These are phyloP conservation scores for Palythoa heliodiscus DNA, from an alignment of 92 coral and sea anemone species.

Conservation along the genomic window DNA sequence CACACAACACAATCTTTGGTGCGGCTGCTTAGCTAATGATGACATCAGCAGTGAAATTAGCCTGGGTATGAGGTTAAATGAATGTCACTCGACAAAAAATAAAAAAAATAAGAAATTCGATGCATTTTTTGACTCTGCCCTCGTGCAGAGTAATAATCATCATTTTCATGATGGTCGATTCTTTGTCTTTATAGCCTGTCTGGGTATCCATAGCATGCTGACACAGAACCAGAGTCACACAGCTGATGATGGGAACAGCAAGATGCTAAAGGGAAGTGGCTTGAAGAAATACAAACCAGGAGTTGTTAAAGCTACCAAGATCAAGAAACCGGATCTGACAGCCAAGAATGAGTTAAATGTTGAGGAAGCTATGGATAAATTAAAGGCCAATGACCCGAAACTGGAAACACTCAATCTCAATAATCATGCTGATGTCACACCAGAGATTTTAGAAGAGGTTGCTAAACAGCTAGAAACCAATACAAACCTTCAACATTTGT, in stretches of 20 bases:
- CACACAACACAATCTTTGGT: too few species aligned
- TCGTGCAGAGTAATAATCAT: background rate
- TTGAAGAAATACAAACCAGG: conserved; percentile 93
- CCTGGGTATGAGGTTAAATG: too few species aligned
- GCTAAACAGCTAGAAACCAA: conserved; percentile 66
- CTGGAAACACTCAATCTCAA: conserved; percentile 77
- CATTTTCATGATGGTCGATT: background rate
- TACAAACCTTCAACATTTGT: conserved; percentile 72
- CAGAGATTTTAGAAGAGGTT: conserved; percentile 71
- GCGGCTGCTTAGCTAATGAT: too few species aligned
- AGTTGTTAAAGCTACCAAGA: conserved; percentile 79
- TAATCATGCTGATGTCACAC: conserved; percentile 91
- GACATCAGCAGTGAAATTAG: too few species aligned
- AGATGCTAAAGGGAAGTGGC: conserved; percentile 89
- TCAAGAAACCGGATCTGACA: conserved; percentile 86
- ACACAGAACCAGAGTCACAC: conserved; percentile 89
- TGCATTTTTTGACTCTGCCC: too few species aligned
- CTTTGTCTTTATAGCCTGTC: conserved; percentile 63
- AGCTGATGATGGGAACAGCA: conserved; percentile 74
- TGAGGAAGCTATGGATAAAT: conserved; percentile 86
- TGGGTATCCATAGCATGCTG: conserved; percentile 91
- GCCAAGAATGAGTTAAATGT: conserved; percentile 93
- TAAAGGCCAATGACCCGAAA: conserved; percentile 73
- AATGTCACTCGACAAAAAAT: too few species aligned
- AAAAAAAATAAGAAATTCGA: too few species aligned